Conservation (phyloP, 2,113 vertebrate species). For the Chloropsis cyanopogon region DNA sequence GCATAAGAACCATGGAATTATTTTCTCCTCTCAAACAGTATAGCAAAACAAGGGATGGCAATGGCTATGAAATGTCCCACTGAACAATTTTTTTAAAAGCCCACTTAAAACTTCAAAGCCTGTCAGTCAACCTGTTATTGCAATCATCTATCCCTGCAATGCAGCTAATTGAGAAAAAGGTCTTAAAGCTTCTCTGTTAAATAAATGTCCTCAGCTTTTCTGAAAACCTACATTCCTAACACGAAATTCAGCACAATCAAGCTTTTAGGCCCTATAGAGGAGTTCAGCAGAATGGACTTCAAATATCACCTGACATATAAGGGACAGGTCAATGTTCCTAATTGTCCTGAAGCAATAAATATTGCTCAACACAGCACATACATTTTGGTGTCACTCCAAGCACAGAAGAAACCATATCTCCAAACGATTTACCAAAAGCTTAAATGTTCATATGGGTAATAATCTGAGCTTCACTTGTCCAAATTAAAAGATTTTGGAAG, state of each 20-base stretch:
- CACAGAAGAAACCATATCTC: neutral
- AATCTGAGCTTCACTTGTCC: neutral
- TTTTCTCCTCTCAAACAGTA: neutral
- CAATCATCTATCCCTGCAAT: neutral
- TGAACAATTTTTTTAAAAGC: neutral
- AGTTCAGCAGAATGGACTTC: neutral
- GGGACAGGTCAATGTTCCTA: neutral
- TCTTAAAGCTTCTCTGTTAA: neutral
- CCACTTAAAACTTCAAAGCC: neutral
- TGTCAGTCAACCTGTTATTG: neutral
- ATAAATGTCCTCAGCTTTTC: neutral
- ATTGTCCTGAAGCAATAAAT: neutral
- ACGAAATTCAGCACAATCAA: neutral
- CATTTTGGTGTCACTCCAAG: neutral
- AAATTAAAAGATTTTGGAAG: neutral
- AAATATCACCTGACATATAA: neutral
- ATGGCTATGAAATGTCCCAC: neutral
- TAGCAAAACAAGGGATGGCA: neutral
- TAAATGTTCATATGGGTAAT: neutral
- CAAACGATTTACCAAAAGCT: neutral
- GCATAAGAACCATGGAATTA: neutral
- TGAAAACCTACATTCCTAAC: neutral
- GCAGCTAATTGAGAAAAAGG: neutral
- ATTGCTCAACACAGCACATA: neutral
- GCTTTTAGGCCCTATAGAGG: neutral